phyloP scores from a whole-genome alignment of 2,797 vertebrate species.

The Botia kubotai region DNA sequence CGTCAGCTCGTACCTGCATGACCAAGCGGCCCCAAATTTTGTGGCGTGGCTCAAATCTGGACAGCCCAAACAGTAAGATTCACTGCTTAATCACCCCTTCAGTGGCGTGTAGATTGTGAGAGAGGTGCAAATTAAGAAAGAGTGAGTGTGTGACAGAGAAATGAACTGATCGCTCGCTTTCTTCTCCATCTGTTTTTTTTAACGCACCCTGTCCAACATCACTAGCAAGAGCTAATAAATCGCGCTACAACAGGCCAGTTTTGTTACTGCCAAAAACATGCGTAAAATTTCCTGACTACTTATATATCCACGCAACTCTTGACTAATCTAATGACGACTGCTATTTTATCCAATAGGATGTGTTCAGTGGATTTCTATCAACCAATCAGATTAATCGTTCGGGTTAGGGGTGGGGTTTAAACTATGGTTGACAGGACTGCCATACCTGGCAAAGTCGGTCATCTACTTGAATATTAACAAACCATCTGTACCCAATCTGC shows the following conservation, averaged over 20 bases:
- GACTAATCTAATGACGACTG: not conserved
- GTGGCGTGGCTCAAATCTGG: constrained; percentile 91
- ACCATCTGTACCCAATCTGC: too few species aligned
- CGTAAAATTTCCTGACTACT: not conserved
- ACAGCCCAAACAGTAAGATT: constrained; percentile 90
- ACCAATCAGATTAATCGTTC: not conserved
- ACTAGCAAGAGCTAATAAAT: constrained; percentile 58
- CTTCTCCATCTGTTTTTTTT: constrained; percentile 37
- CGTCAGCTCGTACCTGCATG: constrained; percentile 90
- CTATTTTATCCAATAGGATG: not conserved
- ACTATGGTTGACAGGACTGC: not conserved
- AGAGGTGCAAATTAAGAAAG: constrained; percentile 46
- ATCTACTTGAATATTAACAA: too few species aligned
- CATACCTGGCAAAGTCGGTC: too few species aligned
- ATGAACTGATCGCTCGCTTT: constrained; percentile 43
- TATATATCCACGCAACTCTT: not conserved
- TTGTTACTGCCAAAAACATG: constrained; percentile 31
- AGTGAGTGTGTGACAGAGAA: constrained; percentile 49
- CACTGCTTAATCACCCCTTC: constrained; percentile 36
- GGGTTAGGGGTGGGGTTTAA: not conserved
- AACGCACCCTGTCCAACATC: constrained; percentile 38
- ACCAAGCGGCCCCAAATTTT: constrained; percentile 93
- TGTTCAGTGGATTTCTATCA: not conserved
- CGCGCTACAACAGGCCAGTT: constrained; percentile 39
- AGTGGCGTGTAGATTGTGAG: constrained; percentile 59